These are phyloP conservation scores for Cercopithecus mona DNA, from an alignment of 2,113 vertebrate genomes.

Conservation along the genomic window DNA sequence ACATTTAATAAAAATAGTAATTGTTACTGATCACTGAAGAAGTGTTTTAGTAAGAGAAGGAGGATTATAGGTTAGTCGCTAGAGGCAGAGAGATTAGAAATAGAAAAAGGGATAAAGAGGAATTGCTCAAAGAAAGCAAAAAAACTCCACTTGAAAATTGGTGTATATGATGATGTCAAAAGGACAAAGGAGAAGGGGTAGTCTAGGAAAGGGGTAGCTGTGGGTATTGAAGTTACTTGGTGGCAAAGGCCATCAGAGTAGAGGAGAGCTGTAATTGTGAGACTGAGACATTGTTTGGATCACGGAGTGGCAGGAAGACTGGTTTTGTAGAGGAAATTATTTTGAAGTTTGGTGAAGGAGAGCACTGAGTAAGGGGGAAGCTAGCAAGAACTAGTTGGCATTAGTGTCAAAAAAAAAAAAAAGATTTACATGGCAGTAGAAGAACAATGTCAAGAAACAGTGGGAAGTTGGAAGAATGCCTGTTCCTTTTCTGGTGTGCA, in stretches of 20 bases:
- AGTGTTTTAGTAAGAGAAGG: background rate
- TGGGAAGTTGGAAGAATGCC: background rate
- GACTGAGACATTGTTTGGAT: background rate
- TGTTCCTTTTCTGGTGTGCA: background rate
- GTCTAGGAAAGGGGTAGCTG: background rate
- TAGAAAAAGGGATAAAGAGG: background rate
- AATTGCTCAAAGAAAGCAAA: background rate
- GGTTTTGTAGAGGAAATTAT: background rate
- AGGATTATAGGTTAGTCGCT: background rate
- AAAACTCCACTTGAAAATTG: background rate
- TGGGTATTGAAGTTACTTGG: background rate
- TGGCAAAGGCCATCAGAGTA: background rate
- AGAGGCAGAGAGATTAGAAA: background rate
- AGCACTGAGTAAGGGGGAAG: background rate
- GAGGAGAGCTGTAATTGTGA: background rate
- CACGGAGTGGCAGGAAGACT: background rate
- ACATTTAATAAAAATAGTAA: background rate
- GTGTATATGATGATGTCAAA: background rate
- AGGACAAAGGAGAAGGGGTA: background rate
- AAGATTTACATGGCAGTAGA: background rate
- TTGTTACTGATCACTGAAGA: background rate
- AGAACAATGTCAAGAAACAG: background rate
- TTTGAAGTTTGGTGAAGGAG: background rate
- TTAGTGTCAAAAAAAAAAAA: background rate
- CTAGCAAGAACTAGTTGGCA: background rate